phyloP scores from a whole-genome alignment of 2,797 vertebrate species.

The Aldrovandia affinis region DNA sequence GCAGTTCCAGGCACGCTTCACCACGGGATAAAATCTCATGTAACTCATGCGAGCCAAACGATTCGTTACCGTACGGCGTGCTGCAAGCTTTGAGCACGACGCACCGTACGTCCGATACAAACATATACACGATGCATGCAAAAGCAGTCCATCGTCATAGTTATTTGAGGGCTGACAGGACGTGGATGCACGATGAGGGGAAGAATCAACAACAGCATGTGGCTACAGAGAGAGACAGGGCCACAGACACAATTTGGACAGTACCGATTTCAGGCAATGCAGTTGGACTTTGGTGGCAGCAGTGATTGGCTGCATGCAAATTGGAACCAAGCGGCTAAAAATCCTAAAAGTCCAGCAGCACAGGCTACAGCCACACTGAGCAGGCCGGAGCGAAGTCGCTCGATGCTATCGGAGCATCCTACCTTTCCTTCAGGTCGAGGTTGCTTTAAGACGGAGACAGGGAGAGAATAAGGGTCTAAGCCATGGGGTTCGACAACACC shows the following conservation, averaged over 20 bases:
- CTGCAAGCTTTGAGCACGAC: neutral
- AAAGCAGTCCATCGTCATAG: neutral
- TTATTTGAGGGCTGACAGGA: neutral
- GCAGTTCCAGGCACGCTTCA: too few species aligned
- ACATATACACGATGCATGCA: neutral
- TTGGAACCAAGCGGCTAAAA: neutral
- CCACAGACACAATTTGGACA: neutral
- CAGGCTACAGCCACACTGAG: constrained; percentile 27
- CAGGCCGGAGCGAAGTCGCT: constrained; percentile 52
- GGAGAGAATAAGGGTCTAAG: constrained; percentile 61
- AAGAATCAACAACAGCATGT: neutral
- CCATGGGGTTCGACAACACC: neutral
- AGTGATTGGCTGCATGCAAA: neutral
- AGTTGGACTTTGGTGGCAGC: too few species aligned
- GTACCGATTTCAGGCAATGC: neutral
- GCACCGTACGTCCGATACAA: too few species aligned
- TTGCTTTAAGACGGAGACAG: constrained; percentile 82
- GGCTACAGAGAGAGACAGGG: neutral
- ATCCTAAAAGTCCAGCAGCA: neutral
- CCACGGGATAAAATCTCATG: neutral
- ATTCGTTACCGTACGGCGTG: neutral
- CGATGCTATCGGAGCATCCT: constrained; percentile 72
- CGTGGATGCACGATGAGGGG: neutral
- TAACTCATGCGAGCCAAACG: neutral
- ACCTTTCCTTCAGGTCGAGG: constrained; percentile 91